Evolutionary conservation across 2,888 invertebrate genomes (phyloP).

Genomic region (Polia nebulosa): DNA sequence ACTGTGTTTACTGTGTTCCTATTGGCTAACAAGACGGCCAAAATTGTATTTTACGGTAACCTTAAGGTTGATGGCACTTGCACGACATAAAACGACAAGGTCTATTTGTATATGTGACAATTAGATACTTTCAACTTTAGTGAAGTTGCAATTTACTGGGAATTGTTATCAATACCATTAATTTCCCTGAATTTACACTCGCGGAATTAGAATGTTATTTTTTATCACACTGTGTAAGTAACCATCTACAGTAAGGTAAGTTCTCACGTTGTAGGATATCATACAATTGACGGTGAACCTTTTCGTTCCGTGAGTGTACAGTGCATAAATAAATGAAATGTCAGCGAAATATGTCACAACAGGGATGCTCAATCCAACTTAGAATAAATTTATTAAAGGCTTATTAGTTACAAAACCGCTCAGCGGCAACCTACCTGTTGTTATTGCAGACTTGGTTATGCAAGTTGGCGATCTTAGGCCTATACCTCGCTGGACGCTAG

Average conservation of each 20-base stretch:
- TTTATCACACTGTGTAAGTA: neutral
- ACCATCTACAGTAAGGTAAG: neutral
- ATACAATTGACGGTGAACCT: neutral
- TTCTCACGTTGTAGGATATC: neutral
- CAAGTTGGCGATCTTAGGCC: neutral
- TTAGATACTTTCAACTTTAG: no score
- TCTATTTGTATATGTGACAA: neutral
- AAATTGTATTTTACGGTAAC: no score
- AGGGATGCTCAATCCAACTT: conserved; percentile 18
- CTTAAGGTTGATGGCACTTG: no score
- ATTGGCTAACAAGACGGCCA: no score
- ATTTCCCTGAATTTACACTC: neutral
- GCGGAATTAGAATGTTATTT: neutral
- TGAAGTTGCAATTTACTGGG: no score
- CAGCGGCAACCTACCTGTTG: neutral
- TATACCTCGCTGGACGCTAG: no score
- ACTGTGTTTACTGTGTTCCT: no score
- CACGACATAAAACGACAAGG: neutral
- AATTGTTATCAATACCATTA: neutral
- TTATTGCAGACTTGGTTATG: neutral
- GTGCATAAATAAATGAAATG: neutral
- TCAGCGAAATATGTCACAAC: conserved; percentile 1
- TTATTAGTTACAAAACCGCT: conserved; percentile 13
- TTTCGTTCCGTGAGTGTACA: conserved; percentile 1
- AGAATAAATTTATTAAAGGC: conserved; percentile 7